Conservation (phyloP, 1,140 invertebrate species). For the Polypedilum pembai region DNA sequence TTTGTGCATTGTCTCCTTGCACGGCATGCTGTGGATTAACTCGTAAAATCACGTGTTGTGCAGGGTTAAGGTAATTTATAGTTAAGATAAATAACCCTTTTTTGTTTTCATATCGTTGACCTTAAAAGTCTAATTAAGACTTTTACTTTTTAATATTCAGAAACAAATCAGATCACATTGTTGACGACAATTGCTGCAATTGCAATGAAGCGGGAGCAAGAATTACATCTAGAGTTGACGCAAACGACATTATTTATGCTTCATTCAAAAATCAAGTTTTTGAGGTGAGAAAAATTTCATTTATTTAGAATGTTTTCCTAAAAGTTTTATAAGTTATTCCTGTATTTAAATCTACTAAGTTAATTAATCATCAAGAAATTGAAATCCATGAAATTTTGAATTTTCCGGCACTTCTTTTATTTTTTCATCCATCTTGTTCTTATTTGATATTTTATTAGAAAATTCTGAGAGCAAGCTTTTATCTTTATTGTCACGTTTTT, state of each 20-base stretch:
- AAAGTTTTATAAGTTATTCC: background rate
- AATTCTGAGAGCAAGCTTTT: background rate
- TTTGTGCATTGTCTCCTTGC: conserved; percentile 64
- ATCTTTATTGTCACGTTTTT: background rate
- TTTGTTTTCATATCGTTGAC: no score
- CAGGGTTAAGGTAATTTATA: conserved; percentile 50
- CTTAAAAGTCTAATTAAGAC: background rate
- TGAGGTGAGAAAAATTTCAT: conserved; percentile 44
- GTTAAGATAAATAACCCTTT: background rate
- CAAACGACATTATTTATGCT: conserved; percentile 76
- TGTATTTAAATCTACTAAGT: background rate
- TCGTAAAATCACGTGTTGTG: conserved; percentile 61
- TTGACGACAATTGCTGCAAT: conserved; percentile 83
- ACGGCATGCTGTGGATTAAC: conserved; percentile 67
- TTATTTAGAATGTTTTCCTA: background rate
- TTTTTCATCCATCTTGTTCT: background rate
- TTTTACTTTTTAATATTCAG: conserved; percentile 39
- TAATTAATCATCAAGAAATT: background rate
- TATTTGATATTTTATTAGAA: background rate
- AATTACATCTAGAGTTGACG: conserved; percentile 60
- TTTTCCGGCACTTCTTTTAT: background rate
- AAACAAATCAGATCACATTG: conserved; percentile 53
- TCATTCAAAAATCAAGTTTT: conserved; percentile 82
- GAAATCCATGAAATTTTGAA: background rate
- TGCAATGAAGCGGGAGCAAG: conserved; percentile 82